These are phyloP conservation scores for Uropsilus gracilis DNA, from an alignment of 2,113 vertebrate genomes.

Conservation along the genomic window DNA sequence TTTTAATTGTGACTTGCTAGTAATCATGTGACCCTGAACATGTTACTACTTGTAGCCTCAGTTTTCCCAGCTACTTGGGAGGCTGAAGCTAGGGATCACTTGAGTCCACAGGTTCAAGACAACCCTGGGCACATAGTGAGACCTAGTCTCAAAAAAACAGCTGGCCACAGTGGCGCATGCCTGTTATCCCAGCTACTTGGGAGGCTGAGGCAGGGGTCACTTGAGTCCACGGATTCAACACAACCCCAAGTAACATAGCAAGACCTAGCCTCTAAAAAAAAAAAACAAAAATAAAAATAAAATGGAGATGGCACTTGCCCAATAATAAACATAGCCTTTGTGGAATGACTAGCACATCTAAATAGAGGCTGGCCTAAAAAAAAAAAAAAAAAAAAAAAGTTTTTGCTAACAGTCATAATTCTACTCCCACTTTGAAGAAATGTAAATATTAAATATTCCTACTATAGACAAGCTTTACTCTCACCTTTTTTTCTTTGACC, in stretches of 20 bases:
- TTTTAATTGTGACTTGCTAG: slow-evolving; percentile 26
- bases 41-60: not conserved
- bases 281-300: no score
- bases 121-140: no score
- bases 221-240: no score
- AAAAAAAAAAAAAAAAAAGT: not conserved
- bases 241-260: no score
- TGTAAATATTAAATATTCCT: slow-evolving; percentile 21
- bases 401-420: slow-evolving; percentile 45
- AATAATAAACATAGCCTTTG: not conserved
- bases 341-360: not conserved
- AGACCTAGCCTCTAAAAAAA: no score
- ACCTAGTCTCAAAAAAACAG: no score
- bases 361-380: not conserved
- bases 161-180: no score
- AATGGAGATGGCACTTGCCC: not conserved
- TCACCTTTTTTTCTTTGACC: slow-evolving; percentile 20
- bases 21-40: not conserved
- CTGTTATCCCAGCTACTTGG: no score
- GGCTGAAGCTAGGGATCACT: no score
- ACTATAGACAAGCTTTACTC: not conserved
- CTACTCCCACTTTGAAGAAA: not conserved
- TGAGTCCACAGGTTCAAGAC: no score
- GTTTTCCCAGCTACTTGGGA: no score
- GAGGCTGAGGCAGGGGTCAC: no score